Conservation (phyloP, 1,140 invertebrate genomes). For the Elymnias hypermnestra region DNA sequence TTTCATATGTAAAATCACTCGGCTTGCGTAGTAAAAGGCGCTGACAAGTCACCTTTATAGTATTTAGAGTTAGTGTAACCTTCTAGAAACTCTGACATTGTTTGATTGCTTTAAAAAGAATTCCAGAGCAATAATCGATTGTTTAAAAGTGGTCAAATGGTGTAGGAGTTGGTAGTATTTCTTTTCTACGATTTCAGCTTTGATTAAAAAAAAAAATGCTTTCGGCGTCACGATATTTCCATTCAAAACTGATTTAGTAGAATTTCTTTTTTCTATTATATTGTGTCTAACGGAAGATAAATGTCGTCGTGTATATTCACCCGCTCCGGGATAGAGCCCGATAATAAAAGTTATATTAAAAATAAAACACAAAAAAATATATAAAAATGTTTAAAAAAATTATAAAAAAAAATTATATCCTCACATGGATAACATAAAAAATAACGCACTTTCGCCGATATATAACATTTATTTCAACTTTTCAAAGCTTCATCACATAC, state of each 20-base stretch:
- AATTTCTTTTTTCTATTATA: slow-evolving; percentile 34
- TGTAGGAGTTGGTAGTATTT: slow-evolving; percentile 25
- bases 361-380: slow-evolving; percentile 36
- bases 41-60: slow-evolving; percentile 44
- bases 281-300: slow-evolving; percentile 33
- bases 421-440: too few relatives aligned
- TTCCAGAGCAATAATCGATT: background rate
- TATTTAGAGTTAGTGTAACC: slow-evolving; percentile 42
- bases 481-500: too few relatives aligned
- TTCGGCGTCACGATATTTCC: slow-evolving; percentile 30
- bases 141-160: slow-evolving; percentile 17
- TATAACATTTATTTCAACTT: too few relatives aligned
- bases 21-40: slow-evolving; percentile 35
- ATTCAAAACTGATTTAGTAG: slow-evolving; percentile 27
- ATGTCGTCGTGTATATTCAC: slow-evolving; percentile 66
- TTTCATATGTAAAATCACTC: slow-evolving; percentile 24
- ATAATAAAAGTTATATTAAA: too few relatives aligned
- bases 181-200: slow-evolving; percentile 51
- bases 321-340: slow-evolving; percentile 63
- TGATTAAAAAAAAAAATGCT: slow-evolving; percentile 32
- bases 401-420: slow-evolving; percentile 49
- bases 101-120: slow-evolving; percentile 23
- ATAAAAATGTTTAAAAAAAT: slow-evolving; percentile 35
- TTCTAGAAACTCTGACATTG: slow-evolving; percentile 29
- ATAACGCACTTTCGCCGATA: too few relatives aligned